These are phyloP conservation scores for Notodromas monacha DNA, from an alignment of 2,888 invertebrate species.

Conservation along the genomic window DNA sequence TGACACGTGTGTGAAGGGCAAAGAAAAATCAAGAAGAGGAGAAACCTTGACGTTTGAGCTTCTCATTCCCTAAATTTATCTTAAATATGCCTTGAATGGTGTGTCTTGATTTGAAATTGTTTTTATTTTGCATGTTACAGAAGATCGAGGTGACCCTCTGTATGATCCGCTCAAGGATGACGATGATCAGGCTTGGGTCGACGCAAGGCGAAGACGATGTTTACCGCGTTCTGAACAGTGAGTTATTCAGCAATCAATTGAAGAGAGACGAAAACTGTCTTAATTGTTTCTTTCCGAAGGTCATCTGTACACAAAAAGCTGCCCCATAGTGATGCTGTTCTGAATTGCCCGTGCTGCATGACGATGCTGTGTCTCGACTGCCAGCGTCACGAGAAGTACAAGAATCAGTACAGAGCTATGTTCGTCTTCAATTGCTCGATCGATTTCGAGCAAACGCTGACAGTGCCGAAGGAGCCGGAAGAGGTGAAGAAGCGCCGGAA, in stretches of 20 bases:
- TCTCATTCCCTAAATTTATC: too few relatives aligned
- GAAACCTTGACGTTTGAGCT: too few relatives aligned
- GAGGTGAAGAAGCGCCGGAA: conserved; percentile 13
- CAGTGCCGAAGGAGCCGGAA: conserved; percentile 12
- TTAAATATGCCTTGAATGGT: too few relatives aligned
- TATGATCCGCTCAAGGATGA: conserved; percentile 24
- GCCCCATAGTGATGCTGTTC: conserved; percentile 21
- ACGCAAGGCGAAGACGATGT: conserved; percentile 16
- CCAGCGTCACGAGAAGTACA: conserved; percentile 22
- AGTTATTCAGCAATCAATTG: not conserved
- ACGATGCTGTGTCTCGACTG: conserved; percentile 23
- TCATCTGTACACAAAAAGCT: conserved; percentile 11
- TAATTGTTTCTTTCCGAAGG: not conserved
- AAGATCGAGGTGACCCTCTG: conserved; percentile 17
- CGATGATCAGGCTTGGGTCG: conserved; percentile 22
- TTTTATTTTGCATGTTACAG: not conserved
- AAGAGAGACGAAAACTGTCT: not conserved
- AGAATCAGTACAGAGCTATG: conserved; percentile 25
- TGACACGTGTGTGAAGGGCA: too few relatives aligned
- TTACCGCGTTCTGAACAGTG: not conserved
- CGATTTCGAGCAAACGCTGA: conserved; percentile 14
- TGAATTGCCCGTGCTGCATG: conserved; percentile 26
- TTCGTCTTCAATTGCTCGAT: conserved; percentile 24
- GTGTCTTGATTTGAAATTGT: not conserved
- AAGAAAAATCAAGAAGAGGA: too few relatives aligned